Evolutionary conservation across 2,113 vertebrate species (phyloP).

Genomic region (Ginglymostoma cirratum): DNA sequence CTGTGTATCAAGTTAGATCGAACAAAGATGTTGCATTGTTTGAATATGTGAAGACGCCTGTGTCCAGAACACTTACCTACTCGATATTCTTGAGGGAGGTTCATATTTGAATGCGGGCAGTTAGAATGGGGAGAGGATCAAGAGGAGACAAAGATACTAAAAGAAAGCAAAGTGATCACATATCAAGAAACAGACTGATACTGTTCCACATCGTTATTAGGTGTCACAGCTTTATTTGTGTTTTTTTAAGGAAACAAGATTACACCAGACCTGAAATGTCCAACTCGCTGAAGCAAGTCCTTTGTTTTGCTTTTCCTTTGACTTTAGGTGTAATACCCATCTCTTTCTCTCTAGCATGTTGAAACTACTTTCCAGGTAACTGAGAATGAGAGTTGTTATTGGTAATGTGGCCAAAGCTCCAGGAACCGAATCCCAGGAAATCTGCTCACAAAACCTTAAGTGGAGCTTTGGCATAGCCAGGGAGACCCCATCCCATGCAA

Average conservation of each 20-base stretch:
- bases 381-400: neutral
- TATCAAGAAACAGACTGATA: neutral
- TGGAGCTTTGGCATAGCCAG: too few species aligned
- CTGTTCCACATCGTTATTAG: neutral
- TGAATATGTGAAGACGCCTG: neutral
- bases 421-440: too few species aligned
- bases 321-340: neutral
- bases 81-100: neutral
- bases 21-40: neutral
- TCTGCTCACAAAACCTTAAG: too few species aligned
- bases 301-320: neutral
- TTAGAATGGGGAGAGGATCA: neutral
- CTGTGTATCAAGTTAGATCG: neutral
- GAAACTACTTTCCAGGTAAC: too few species aligned
- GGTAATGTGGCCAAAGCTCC: neutral
- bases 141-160: neutral
- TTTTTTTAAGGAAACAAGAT: neutral
- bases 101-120: neutral
- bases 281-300: neutral
- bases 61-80: neutral
- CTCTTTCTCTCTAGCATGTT: neutral
- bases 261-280: constrained; percentile 10
- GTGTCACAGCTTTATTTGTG: neutral
- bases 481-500: too few species aligned
- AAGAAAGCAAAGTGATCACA: neutral